Percentiles rank a stretch among this genome's conserved stretches.
phyloP scores from a whole-genome alignment of 2,888 invertebrate species.

The Drosophila putrida region DNA sequence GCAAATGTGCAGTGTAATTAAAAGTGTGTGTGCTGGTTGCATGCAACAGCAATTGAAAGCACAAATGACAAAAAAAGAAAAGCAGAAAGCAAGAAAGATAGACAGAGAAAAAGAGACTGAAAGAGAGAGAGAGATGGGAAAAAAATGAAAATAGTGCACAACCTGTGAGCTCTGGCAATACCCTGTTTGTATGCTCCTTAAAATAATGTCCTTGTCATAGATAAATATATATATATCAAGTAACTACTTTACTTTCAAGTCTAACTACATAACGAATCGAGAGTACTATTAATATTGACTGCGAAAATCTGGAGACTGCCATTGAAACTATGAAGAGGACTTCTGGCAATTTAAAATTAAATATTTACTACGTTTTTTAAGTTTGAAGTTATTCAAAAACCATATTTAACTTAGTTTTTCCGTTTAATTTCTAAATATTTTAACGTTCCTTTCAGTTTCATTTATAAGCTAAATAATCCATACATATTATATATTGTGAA shows the following conservation, averaged over 20 bases:
- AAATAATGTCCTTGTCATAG: constrained; percentile 29
- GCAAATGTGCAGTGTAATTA: constrained; percentile 79
- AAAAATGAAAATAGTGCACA: constrained; percentile 27
- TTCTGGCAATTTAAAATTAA: not conserved
- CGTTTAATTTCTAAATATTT: too few relatives aligned
- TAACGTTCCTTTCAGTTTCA: too few relatives aligned
- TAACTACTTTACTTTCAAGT: constrained; percentile 18
- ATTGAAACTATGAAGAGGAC: not conserved
- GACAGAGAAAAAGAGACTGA: not conserved
- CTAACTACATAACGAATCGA: not conserved
- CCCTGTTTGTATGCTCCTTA: constrained; percentile 7
- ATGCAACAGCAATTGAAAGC: constrained; percentile 54
- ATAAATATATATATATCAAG: not conserved
- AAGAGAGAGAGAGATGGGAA: constrained; percentile 8
- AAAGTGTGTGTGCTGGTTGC: constrained; percentile 46
- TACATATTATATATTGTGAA: too few relatives aligned
- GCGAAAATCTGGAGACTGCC: not conserved
- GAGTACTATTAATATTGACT: not conserved
- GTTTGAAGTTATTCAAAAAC: too few relatives aligned
- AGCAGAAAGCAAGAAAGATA: not conserved
- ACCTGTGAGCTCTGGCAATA: constrained; percentile 33
- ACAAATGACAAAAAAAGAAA: constrained; percentile 42
- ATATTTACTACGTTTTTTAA: too few relatives aligned
- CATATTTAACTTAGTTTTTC: too few relatives aligned
- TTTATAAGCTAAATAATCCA: too few relatives aligned